Base-by-base conservation (phyloP, 2,888 invertebrate genomes). In the Dicyrtoma fusca region DNA sequence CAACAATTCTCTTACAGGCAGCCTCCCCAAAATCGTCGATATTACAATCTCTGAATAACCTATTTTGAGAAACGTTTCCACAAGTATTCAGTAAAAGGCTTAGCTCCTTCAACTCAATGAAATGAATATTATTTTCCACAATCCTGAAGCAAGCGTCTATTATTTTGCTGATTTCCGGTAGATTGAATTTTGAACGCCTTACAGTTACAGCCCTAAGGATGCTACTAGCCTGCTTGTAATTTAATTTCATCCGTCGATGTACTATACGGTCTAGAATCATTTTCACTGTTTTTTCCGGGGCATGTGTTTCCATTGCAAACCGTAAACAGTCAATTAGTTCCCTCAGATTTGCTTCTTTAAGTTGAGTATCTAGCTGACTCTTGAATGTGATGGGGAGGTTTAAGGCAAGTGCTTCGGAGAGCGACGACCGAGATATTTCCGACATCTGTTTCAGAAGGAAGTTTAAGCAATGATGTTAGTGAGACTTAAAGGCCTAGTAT, bases 321-420 rank as follows among this genome's bases (percentile, higher is more conserved):
- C 84, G 81, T 6, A 90, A 81, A 83, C 87, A 86, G 25, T 88
- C 87, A 11, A 84, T 83, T 26, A 90, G 81, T 17, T 86, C 82
- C 0, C 82, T 81, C 6, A 87, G 73, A 78, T 89, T 87, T 25
- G 86, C 83, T 11, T 82, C 83, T 75, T 90, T 88, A 23, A 90
- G 80, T 82, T 90, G 88, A 6, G 84, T 77, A 0, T 86, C 84
- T 8, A 90, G 78, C 74, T 89, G 87, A 8, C 87, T 86, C 83
- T 90, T 88, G 81, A 91, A 89, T 0, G 89, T 88, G 34, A 90
- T 82, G 0, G 90, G 90, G 11, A 91, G 80, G 0, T 91, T 90
- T 0, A 89, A 84, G 79, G 85, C 85, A 4, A 91, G 81, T 0
- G 90, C 90, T 45, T 89, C 88, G 0, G 88, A 86, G 25, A 91